Conservation (phyloP, 2,888 invertebrate species). For the Drosophila percnosoma region DNA sequence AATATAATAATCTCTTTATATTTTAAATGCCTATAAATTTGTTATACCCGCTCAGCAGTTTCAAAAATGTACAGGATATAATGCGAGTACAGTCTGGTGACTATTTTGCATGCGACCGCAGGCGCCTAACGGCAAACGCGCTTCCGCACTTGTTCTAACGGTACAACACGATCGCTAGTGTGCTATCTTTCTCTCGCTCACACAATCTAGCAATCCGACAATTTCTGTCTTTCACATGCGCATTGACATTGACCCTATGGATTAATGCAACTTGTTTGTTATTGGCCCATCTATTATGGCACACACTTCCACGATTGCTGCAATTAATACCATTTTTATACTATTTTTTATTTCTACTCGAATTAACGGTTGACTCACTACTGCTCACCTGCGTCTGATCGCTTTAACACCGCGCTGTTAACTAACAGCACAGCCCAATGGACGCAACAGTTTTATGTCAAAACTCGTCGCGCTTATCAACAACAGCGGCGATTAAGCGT, state of each 20-base stretch:
- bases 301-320: background rate
- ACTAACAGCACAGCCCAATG: constrained; percentile 41
- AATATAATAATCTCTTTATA: background rate
- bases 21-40: background rate
- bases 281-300: background rate
- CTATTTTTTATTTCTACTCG: background rate
- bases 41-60: background rate
- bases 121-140: constrained; percentile 59
- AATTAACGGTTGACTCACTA: constrained; percentile 15
- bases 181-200: background rate
- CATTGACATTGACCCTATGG: constrained; percentile 44
- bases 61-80: background rate
- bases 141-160: constrained; percentile 74
- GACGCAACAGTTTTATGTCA: constrained; percentile 41
- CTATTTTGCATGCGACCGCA: constrained; percentile 52
- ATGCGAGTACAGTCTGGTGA: constrained; percentile 43
- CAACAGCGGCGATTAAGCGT: constrained; percentile 1
- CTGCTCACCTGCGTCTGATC: constrained; percentile 38
- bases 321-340: constrained; percentile 12
- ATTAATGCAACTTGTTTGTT: constrained; percentile 19
- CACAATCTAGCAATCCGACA: background rate
- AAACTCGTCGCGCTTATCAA: constrained; percentile 48
- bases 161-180: constrained; percentile 37
- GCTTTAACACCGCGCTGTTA: constrained; percentile 47
- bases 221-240: background rate